Percentiles rank a stretch among this genome's conserved stretches.
Evolutionary conservation across 2,113 vertebrate species (phyloP).

Genomic region (Chitala chitala): DNA sequence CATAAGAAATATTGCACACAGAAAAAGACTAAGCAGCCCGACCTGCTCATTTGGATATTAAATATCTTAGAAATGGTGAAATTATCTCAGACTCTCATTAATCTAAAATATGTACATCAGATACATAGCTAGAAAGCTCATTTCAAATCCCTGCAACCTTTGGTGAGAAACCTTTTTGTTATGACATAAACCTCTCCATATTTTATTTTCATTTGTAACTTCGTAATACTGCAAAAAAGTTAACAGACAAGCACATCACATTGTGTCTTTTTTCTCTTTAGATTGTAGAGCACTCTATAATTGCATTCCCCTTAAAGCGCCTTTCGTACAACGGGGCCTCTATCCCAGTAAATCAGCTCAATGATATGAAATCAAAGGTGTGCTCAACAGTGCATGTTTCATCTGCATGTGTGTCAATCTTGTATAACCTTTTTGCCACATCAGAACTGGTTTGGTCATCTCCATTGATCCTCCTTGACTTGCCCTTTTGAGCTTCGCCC

Average conservation of each 20-base stretch:
- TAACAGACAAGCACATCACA: background rate
- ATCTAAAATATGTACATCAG: background rate
- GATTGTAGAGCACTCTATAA: background rate
- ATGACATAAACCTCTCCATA: background rate
- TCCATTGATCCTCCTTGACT: slow-evolving; percentile 42
- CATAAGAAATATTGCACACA: background rate
- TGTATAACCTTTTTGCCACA: slow-evolving; percentile 29
- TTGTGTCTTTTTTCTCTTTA: background rate
- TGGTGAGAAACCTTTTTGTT: background rate
- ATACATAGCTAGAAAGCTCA: background rate
- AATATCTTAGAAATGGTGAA: background rate
- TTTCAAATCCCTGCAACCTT: background rate
- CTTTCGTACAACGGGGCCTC: background rate
- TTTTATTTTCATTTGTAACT: background rate
- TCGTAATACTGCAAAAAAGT: background rate
- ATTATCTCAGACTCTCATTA: background rate
- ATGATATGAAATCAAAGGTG: background rate
- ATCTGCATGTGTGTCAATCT: too few species aligned
- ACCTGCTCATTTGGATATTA: background rate
- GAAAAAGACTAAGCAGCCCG: background rate
- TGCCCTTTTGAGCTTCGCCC: slow-evolving; percentile 46
- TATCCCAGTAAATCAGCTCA: background rate
- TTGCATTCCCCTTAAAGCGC: background rate
- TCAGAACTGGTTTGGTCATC: slow-evolving; percentile 42
- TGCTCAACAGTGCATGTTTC: background rate